Conservation (phyloP, 2,888 invertebrate genomes). For the Caenorhabditis doughertyi region DNA sequence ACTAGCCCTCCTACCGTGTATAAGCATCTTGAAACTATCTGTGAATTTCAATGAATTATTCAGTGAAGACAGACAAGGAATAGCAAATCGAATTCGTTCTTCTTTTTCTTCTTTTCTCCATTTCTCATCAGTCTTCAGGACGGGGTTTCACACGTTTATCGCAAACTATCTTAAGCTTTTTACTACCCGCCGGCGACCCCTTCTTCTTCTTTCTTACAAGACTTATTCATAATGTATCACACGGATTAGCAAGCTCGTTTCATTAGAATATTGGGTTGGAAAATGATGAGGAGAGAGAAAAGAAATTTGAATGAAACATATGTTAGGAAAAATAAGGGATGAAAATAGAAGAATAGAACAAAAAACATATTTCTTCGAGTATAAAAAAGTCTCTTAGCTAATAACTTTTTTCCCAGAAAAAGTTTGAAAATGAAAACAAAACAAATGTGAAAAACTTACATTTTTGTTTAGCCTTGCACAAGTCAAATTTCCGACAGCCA, state of each 20-base stretch:
- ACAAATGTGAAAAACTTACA: not conserved
- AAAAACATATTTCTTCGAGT: conserved; percentile 10
- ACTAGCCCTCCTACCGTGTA: not conserved
- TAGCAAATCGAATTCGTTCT: conserved; percentile 50
- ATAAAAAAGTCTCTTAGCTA: conserved; percentile 32
- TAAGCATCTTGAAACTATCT: conserved; percentile 49
- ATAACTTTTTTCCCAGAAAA: conserved; percentile 19
- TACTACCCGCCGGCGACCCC: conserved; percentile 58
- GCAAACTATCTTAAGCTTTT: conserved; percentile 61
- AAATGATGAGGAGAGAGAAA: too few relatives aligned
- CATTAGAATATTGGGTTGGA: conserved; percentile 51
- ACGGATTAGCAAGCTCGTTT: conserved; percentile 58
- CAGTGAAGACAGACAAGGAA: conserved; percentile 52
- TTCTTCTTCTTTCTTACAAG: conserved; percentile 21
- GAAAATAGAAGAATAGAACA: not conserved
- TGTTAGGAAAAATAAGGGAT: conserved; percentile 10
- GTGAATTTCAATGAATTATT: conserved; percentile 60
- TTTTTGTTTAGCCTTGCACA: not conserved
- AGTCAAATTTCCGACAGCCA: conserved; percentile 41
- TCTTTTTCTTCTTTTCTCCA: not conserved
- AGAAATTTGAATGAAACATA: conserved; percentile 58
- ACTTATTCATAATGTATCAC: conserved; percentile 61
- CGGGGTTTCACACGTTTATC: conserved; percentile 62
- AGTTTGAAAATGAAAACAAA: not conserved
- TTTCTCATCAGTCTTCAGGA: conserved; percentile 16